phyloP scores from a whole-genome alignment of 2,888 invertebrate genomes.

The Hipparchia sbordonii region DNA sequence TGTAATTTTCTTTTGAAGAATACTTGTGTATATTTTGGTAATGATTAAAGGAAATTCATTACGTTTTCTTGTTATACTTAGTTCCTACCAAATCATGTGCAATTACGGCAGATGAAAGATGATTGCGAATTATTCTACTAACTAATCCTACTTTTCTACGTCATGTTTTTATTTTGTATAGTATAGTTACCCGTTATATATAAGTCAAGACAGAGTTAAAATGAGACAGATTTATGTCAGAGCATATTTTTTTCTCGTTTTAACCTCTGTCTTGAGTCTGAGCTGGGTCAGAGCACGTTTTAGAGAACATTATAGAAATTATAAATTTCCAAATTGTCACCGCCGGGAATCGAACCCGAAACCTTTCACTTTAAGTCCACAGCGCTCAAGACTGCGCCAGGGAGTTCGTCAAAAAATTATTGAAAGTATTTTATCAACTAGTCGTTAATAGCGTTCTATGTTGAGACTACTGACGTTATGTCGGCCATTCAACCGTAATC shows the following conservation, averaged over 20 bases:
- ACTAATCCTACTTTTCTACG: too few relatives aligned
- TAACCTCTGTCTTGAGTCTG: too few relatives aligned
- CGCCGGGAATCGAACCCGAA: too few relatives aligned
- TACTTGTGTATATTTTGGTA: constrained; percentile 45
- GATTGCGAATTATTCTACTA: neutral
- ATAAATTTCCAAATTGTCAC: too few relatives aligned
- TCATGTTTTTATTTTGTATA: too few relatives aligned
- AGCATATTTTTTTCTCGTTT: too few relatives aligned
- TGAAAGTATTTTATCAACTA: neutral
- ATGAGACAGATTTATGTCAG: too few relatives aligned
- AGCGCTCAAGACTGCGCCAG: too few relatives aligned
- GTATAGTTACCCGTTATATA: too few relatives aligned
- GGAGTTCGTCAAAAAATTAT: neutral
- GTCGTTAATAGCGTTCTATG: neutral
- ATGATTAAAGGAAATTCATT: constrained; percentile 73
- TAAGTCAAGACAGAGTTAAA: too few relatives aligned
- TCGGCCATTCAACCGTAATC: constrained; percentile 64
- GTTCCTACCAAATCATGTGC: constrained; percentile 48
- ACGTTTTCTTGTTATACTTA: constrained; percentile 49
- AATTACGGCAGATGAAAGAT: constrained; percentile 44
- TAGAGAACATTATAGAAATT: neutral
- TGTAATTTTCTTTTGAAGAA: constrained; percentile 77
- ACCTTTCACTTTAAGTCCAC: too few relatives aligned
- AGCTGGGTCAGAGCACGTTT: too few relatives aligned
- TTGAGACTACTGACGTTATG: constrained; percentile 5